Evolutionary conservation across 1,140 invertebrate species (phyloP).

Genomic region (Eurosta solidaginis): DNA sequence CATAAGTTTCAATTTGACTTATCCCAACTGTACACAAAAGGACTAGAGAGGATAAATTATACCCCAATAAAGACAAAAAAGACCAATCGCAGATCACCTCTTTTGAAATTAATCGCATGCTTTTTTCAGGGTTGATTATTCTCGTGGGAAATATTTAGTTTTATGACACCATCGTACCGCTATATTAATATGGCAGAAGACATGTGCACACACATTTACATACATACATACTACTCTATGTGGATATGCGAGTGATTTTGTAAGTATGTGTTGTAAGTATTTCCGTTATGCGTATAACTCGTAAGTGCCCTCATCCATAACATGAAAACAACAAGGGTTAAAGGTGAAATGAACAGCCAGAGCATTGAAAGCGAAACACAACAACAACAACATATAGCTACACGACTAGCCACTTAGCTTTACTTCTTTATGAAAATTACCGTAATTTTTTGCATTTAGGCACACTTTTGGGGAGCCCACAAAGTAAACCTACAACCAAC

Average conservation of each 20-base stretch:
- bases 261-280: not conserved
- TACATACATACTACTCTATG: not conserved
- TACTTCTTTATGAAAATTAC: slow-evolving; percentile 26
- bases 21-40: too few species aligned
- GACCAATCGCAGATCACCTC: too few species aligned
- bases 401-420: not conserved
- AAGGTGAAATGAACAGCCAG: not conserved
- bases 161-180: too few species aligned
- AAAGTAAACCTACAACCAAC: not conserved
- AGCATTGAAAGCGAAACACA: slow-evolving; percentile 22
- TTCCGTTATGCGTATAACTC: not conserved
- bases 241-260: not conserved
- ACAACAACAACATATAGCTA: slow-evolving; percentile 12
- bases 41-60: too few species aligned
- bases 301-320: slow-evolving; percentile 20
- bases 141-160: too few species aligned
- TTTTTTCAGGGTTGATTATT: too few species aligned
- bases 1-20: too few species aligned
- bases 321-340: not conserved
- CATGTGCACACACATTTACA: not conserved
- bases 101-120: too few species aligned
- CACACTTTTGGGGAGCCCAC: slow-evolving; percentile 14
- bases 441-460: slow-evolving; percentile 26
- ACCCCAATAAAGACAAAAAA: too few species aligned
- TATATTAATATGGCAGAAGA: not conserved